Conservation (phyloP, 1,140 invertebrate genomes). For the Drosophila yakuba region DNA sequence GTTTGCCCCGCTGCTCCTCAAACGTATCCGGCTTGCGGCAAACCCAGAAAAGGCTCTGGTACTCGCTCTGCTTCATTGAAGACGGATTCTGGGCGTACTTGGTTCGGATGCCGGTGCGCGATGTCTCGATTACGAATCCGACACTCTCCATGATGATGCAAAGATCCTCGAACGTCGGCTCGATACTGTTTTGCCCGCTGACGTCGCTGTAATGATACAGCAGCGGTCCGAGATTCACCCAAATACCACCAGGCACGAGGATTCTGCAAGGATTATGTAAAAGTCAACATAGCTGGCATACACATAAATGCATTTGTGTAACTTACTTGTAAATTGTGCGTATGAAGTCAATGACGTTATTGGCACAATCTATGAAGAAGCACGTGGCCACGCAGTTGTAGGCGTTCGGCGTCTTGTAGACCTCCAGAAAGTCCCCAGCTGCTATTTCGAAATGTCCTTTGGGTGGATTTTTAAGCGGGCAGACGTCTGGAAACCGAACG, state of each 20-base stretch:
- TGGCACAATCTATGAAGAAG: constrained; percentile 99
- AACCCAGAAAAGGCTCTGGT: constrained; percentile 81
- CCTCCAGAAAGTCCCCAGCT: constrained; percentile 96
- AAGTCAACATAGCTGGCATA: background rate
- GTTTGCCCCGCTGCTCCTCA: constrained; percentile 27
- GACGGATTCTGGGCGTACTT: constrained; percentile 96
- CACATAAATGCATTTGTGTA: background rate
- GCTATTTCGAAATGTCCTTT: constrained; percentile 94
- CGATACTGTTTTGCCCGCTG: constrained; percentile 95
- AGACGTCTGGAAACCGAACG: constrained; percentile 95
- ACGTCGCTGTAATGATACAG: constrained; percentile 98
- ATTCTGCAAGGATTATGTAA: constrained; percentile 85
- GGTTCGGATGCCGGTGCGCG: constrained; percentile 91
- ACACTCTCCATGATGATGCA: constrained; percentile 92
- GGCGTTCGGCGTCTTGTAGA: constrained; percentile 90
- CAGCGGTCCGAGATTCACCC: constrained; percentile 97
- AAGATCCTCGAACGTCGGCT: constrained; percentile 95
- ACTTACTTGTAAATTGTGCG: constrained; percentile 93
- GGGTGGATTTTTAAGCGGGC: constrained; percentile 89
- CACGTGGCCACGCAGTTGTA: constrained; percentile 98
- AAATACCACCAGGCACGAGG: constrained; percentile 93
- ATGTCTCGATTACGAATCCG: constrained; percentile 93
- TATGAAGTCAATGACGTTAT: constrained; percentile 97
- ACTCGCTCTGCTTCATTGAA: constrained; percentile 90
- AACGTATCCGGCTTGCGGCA: constrained; percentile 68